Conservation (phyloP, 2,797 vertebrate species). For the Lepilemur septentrionalis region DNA sequence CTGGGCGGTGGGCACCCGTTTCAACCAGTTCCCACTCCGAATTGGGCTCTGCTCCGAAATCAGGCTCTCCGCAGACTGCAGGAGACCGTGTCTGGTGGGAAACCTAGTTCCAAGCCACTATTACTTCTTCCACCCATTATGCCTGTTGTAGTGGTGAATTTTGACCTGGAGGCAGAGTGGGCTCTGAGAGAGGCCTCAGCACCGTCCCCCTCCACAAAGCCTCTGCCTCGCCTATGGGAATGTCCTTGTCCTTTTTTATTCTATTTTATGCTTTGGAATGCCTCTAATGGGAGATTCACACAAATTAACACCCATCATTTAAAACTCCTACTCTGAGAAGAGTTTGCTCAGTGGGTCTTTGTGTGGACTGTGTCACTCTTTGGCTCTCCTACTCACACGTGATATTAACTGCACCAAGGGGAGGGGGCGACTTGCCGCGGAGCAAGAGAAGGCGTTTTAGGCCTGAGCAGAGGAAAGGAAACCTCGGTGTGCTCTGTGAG, state of each 20-base stretch:
- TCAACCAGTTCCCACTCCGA: neutral
- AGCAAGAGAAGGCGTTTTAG: neutral
- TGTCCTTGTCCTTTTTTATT: neutral
- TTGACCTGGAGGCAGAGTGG: neutral
- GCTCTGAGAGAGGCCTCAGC: neutral
- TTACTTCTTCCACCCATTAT: no score
- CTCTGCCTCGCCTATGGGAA: neutral
- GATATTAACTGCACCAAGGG: neutral
- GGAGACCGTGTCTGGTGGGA: neutral
- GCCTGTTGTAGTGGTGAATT: neutral
- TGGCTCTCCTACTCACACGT: neutral
- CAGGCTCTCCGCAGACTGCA: neutral
- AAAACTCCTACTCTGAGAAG: neutral
- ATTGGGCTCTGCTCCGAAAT: neutral
- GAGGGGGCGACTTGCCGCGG: no score
- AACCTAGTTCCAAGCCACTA: neutral
- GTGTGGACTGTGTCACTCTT: neutral
- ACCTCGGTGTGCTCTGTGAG: neutral
- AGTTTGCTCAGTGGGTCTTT: neutral
- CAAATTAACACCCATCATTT: neutral
- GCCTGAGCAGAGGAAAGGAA: neutral
- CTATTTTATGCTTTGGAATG: neutral
- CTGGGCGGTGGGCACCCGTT: accelerated
- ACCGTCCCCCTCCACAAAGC: neutral
- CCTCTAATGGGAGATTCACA: neutral